Evolutionary conservation across 1,140 invertebrate genomes (phyloP).

Genomic region (Zaprionus gabonicus): DNA sequence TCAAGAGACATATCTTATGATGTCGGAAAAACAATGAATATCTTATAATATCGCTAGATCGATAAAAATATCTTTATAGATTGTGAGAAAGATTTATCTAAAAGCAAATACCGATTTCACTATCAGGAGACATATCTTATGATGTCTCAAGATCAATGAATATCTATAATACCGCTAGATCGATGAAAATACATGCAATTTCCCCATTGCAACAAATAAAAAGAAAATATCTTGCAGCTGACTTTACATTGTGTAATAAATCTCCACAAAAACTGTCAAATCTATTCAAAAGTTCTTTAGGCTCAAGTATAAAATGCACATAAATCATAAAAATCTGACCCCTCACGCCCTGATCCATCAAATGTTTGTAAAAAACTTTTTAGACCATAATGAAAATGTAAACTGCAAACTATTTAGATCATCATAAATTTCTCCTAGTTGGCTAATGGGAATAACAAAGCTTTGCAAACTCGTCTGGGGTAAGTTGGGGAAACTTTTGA

Average conservation of each 20-base stretch:
- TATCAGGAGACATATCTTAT: too few relatives aligned
- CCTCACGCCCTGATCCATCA: neutral
- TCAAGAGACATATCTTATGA: too few relatives aligned
- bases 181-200: neutral
- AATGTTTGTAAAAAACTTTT: neutral
- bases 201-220: neutral
- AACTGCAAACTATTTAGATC: slow-evolving; percentile 2
- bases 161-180: too few relatives aligned
- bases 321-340: neutral
- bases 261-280: slow-evolving; percentile 2
- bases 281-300: neutral
- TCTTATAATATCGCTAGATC: too few relatives aligned
- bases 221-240: neutral
- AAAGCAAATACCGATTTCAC: too few relatives aligned
- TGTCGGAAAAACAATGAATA: too few relatives aligned
- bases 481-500: slow-evolving; percentile 15
- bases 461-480: neutral
- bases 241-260: neutral
- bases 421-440: neutral
- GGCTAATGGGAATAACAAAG: slow-evolving; percentile 1
- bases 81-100: too few relatives aligned
- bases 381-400: neutral
- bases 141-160: too few relatives aligned
- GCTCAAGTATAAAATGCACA: neutral
- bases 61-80: too few relatives aligned